Evolutionary conservation across 2,797 vertebrate species (phyloP), one percentile per base, ranked within the genome.

Genomic region (Neoniphon sammara): DNA sequence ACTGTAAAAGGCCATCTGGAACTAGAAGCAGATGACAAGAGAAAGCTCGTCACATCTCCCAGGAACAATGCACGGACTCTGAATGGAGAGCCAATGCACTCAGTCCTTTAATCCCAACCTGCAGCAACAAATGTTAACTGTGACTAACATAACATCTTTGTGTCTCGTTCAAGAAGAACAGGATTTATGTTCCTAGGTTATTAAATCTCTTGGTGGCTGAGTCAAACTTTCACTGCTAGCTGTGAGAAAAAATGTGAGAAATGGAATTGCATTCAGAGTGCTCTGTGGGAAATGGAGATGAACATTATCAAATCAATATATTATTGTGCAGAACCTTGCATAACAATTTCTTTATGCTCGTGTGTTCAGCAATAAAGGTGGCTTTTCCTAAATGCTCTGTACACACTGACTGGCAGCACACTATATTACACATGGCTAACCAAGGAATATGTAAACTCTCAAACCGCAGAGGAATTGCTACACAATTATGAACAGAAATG

Each of bases 361-460:
- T n/a, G 5, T 39, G 49, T 61, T 55, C 20, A 61, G n/a, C 17
- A 64, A 73, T 34, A 25, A n/a, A 46, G 7, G 9, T 49, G 42
- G 56, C 30, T 68, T 69, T 56, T 64, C 31, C 52, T 69, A 53
- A 77, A 82, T 39, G 78, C 30, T 70, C 27, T 44, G 56, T 67
- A 74, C 68, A 73, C 31, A 73, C 31, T 18, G 56, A 54, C 59
- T 68, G 72, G 68, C 77, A 68, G 69, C 73, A 67, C 54, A 77
- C 42, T 55, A 56, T 49, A 47, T 23, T 34, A 75, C 30, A 79
- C 81, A 81, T 77, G 59, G 55, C 74, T 83, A 78, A 65, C 14
- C 46, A 50, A 73, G 54, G 39, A 76, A 82, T 77, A 75, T 77
- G 75, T 81, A 75, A 85, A 88, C 85, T 77, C 59, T 50, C 63